Percentiles rank a stretch among this genome's conserved stretches.
Conservation (phyloP, 2,113 vertebrate genomes). For the Pangasianodon hypophthalmus region DNA sequence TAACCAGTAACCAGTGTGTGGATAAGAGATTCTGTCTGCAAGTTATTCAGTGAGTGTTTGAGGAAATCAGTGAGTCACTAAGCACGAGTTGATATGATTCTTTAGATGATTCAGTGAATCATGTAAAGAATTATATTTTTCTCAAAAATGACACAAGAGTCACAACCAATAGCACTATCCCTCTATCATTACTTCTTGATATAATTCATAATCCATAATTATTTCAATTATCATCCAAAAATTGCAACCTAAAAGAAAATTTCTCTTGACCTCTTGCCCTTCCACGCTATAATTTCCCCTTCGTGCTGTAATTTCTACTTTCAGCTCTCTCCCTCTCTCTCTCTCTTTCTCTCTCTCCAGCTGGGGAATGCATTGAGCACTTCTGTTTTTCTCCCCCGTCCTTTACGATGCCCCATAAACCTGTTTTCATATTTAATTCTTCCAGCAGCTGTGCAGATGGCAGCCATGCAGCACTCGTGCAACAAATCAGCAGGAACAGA, state of each 20-base stretch:
- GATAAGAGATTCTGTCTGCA: not conserved
- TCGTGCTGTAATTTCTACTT: not conserved
- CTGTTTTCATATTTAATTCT: constrained; percentile 75
- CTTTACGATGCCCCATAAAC: constrained; percentile 61
- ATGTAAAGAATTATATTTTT: not conserved
- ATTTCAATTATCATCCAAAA: not conserved
- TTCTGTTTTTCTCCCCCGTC: constrained; percentile 42
- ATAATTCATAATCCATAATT: not conserved
- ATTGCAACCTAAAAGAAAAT: not conserved
- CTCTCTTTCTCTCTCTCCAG: constrained; percentile 55
- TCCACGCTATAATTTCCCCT: not conserved
- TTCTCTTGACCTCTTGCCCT: not conserved
- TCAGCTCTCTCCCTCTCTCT: not conserved
- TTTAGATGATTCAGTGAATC: not conserved
- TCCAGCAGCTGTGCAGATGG: constrained; percentile 61
- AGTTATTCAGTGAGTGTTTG: not conserved
- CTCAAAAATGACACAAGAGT: not conserved
- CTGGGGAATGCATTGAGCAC: constrained; percentile 28
- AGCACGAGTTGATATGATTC: not conserved
- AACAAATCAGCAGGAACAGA: constrained; percentile 52
- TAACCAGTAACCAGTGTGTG: not conserved
- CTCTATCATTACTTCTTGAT: not conserved
- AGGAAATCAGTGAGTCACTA: not conserved
- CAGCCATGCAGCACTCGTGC: constrained; percentile 42
- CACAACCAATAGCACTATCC: not conserved